Base-by-base conservation (phyloP, 1,140 invertebrate genomes). In the Chironomus tepperi region DNA sequence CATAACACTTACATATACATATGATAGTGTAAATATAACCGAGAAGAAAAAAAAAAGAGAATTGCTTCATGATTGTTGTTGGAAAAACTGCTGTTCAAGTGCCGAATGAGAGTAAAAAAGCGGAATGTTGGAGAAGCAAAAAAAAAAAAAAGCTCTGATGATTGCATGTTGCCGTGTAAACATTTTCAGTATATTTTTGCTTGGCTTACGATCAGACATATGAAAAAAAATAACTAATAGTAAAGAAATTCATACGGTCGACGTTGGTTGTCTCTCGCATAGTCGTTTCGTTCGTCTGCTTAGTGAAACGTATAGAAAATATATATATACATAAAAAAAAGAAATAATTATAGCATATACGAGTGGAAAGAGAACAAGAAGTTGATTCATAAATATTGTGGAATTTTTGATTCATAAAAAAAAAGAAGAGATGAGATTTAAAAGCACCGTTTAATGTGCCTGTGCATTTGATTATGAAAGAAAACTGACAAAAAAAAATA, bases 171-270 rank as follows among this genome's bases (percentile, higher is more conserved):
- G 16, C 19, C 19, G 65, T 70, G 65, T 70, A 9, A n/a, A n/a
- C n/a, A n/a, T 18, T 7, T 67, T 67, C 18, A 67, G 8, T 70
- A 34, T 34, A 8, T 70, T 70, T 70, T 18, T 70, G n/a, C 18
- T 70, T 9, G 16, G 18, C 3, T 19, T 34, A 34, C 24, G 24
- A 34, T 70, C 65, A 70, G 65, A 70, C 65, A 70, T 21, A 57
- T 57, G 47, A 57, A 34, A 34, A 57, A 57, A 57, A 70, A 70
- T n/a, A n/a, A n/a, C n/a, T n/a, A n/a, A 7, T 70, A 70, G 65
- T 70, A 70, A 70, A 70, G 65, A 70, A 70, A 70, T 70, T 70
- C 65, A 70, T 70, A 70, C 65, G 65, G 16, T 70, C 65, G 65
- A 18, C 19, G 19, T 19, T 70, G 18, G 65, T 70, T 70, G 65